Conservation (phyloP, 2,888 invertebrate genomes). For the Drosophila falleni region DNA sequence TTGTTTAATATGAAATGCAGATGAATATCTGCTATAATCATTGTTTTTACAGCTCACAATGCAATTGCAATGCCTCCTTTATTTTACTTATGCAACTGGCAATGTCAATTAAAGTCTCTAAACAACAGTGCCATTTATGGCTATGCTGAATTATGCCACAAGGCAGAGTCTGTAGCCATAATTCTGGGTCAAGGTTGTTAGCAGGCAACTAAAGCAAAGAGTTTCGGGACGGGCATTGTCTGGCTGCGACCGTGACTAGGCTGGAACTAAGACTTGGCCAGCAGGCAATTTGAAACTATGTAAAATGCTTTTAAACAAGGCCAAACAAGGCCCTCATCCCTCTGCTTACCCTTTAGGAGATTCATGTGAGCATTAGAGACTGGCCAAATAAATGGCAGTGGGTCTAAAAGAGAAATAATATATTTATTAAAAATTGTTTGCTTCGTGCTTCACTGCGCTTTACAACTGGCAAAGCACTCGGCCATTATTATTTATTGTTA, state of each 20-base stretch:
- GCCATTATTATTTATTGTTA: conserved; percentile 64
- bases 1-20: background rate
- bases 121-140: conserved; percentile 65
- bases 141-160: conserved; percentile 17
- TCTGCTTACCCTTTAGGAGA: background rate
- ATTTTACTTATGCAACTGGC: conserved; percentile 30
- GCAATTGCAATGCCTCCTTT: background rate
- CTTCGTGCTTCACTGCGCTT: conserved; percentile 60
- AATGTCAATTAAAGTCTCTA: conserved; percentile 64
- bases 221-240: conserved; percentile 34
- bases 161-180: conserved; percentile 26
- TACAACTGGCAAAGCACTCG: conserved; percentile 33
- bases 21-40: background rate
- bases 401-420: conserved; percentile 49
- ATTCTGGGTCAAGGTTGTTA: conserved; percentile 62
- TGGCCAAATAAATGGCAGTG: conserved; percentile 28
- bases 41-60: background rate
- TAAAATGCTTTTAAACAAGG: conserved; percentile 42
- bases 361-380: conserved; percentile 43
- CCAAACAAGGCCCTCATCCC: conserved; percentile 2
- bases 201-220: conserved; percentile 9
- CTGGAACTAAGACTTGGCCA: conserved; percentile 33
- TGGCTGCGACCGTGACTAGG: conserved; percentile 32
- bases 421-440: conserved; percentile 77
- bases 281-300: conserved; percentile 52